Evolutionary conservation across 1,140 invertebrate species (phyloP).

Genomic region (Drosophila pallidifrons): DNA sequence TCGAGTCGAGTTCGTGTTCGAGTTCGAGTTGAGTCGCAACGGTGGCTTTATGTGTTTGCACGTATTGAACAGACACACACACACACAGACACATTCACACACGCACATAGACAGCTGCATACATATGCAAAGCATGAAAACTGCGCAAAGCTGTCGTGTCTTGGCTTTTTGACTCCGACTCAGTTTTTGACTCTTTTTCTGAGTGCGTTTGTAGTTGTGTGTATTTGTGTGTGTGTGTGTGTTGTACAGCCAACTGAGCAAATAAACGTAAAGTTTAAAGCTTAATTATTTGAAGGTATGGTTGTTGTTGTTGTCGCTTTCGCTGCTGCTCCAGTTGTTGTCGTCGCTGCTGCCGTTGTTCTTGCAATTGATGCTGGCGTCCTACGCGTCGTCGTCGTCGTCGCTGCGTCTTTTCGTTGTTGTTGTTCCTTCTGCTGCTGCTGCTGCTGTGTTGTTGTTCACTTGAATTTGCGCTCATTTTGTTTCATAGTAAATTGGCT

Average conservation of each 20-base stretch:
- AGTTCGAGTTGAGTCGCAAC: conserved; percentile 27
- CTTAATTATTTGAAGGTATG: conserved; percentile 27
- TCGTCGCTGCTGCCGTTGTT: conserved; percentile 16
- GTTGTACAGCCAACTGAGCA: conserved; percentile 48
- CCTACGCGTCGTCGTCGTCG: conserved; percentile 36
- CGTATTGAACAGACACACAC: conserved; percentile 17
- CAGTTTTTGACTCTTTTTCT: conserved; percentile 20
- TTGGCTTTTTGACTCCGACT: conserved; percentile 38
- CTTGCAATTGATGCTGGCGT: conserved; percentile 42
- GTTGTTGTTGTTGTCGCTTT: conserved; percentile 32
- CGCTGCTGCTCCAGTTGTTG: conserved; percentile 4
- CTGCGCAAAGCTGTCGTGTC: conserved; percentile 29
- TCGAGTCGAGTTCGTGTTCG: conserved; percentile 6
- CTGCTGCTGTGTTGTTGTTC: conserved; percentile 19
- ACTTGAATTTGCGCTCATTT: conserved; percentile 50
- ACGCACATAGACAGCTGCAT: conserved; percentile 7
- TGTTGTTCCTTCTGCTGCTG: conserved; percentile 25
- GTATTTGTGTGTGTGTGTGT: conserved; percentile 9
- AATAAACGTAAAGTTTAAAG: conserved; percentile 37
- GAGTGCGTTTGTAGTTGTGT: conserved; percentile 12
- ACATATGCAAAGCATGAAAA: conserved; percentile 7
- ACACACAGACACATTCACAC: conserved; percentile 16
- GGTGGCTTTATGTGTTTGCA: conserved; percentile 21
- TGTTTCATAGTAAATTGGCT: conserved; percentile 46
- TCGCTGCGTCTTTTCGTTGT: background rate